A percentile compares a stretch with the other conserved stretches of the same genome.
These are phyloP conservation scores for Acrocephalus scirpaceus DNA, from an alignment of 2,797 vertebrate species.

Conservation along the genomic window DNA sequence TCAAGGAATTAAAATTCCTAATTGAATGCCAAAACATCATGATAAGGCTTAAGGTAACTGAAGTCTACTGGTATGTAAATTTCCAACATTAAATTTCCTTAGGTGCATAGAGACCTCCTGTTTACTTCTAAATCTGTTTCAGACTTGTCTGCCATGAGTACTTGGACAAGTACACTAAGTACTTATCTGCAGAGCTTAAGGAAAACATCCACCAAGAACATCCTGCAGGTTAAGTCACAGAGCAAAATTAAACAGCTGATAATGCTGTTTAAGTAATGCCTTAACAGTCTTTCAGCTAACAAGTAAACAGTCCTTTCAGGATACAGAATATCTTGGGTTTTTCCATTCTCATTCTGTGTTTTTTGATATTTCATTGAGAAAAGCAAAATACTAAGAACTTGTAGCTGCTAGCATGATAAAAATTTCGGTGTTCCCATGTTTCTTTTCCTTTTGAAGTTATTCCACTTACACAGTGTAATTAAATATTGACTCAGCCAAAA, in stretches of 20 bases:
- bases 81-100: not conserved
- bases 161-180: not conserved
- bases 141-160: not conserved
- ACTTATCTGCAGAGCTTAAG: not conserved
- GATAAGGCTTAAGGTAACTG: not conserved
- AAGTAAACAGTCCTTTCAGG: not conserved
- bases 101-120: not conserved
- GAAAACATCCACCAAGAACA: not conserved
- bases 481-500: not conserved
- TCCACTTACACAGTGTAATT: not conserved
- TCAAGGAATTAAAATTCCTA: not conserved
- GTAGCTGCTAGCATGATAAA: not conserved
- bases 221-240: not conserved
- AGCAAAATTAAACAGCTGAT: not conserved
- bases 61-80: not conserved
- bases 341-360: not conserved
- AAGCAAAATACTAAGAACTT: not conserved
- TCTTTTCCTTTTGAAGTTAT: not conserved
- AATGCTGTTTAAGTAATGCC: too few species aligned
- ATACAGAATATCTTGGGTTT: not conserved
- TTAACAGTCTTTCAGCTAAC: not conserved
- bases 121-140: not conserved
- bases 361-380: not conserved
- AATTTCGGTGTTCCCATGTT: not conserved
- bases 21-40: not conserved